Base-by-base conservation (phyloP, 2,888 invertebrate genomes). In the Trichogramma evanescens region DNA sequence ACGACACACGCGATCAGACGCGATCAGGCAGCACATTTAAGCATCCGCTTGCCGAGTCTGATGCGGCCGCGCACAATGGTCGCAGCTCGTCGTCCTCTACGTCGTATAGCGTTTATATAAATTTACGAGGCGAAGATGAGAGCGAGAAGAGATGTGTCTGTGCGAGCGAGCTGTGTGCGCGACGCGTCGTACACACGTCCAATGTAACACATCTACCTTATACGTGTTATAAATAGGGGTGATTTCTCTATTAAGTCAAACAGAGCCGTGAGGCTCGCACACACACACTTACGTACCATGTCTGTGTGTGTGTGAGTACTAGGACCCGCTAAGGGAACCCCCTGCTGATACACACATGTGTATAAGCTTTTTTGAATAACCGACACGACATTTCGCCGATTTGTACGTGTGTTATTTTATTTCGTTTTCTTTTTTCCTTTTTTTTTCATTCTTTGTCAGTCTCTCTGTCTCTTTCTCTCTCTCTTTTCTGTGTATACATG, bases 101-200 rank as follows among this genome's bases (percentile, higher is more conserved):
- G 5, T n/a, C 26, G 40, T 26, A 6, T 26, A 6, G 50, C 42
- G 44, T 51, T 46, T 52, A 42, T 67, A 66, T 68, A 69, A 68
- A 71, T 72, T 73, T 74, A 73, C 68, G 71, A 71, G 69, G 65
- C 66, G 67, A 61, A 65, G 65, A 66, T 68, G 62, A 67, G 66
- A 66, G 64, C 65, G 63, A 63, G 56, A 13, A 13, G 13, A 13
- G 13, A 13, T 13, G 13, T 13, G 13, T 13, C 13, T 13, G 13
- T 13, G 13, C 13, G 1, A n/a, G 13, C 13, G 13, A 13, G 13
- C 13, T 13, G 13, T 13, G 13, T 13, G 13, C 13, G 13, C 13
- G 13, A 13, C 13, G 13, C 13, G 13, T 13, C 13, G 1, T 13
- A 13, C 13, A 13, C 13, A 13, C 13, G 13, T 13, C 13, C 13